These are phyloP conservation scores for Dasyprocta punctata DNA, from an alignment of 2,113 vertebrate genomes.

Conservation along the genomic window DNA sequence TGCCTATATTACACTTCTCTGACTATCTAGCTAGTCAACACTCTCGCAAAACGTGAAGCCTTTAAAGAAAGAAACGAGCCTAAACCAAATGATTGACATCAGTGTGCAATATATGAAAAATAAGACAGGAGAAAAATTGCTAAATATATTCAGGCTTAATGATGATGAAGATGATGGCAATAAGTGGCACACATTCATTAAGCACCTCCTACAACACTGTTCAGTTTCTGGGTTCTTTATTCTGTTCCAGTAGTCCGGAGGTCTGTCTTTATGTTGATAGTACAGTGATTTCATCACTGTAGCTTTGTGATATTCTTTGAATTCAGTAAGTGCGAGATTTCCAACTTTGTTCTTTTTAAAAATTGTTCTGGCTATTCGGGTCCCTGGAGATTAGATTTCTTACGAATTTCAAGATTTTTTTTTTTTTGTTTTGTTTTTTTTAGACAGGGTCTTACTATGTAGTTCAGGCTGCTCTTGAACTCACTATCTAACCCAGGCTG, in stretches of 20 bases:
- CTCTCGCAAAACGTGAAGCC: background rate
- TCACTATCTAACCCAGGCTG: background rate
- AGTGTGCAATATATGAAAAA: background rate
- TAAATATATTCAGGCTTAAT: background rate
- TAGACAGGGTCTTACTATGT: too few species aligned
- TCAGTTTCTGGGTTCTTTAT: background rate
- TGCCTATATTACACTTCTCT: background rate
- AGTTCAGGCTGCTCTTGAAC: too few species aligned
- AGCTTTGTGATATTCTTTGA: slow-evolving; percentile 14
- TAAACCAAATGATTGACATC: background rate
- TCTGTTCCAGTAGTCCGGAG: background rate
- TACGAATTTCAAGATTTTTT: too few species aligned
- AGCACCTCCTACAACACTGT: background rate
- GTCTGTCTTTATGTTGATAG: background rate
- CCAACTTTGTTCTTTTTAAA: background rate
- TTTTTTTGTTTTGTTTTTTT: background rate
- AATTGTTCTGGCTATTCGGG: background rate
- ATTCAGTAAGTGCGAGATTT: background rate
- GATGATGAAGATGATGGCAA: background rate
- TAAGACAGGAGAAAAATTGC: background rate
- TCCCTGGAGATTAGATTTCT: background rate
- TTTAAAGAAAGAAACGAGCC: background rate
- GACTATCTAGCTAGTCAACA: background rate
- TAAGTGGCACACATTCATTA: background rate
- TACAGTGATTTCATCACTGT: background rate